These are phyloP conservation scores for Sterrhoptilus dennistouni DNA, from an alignment of 2,113 vertebrate genomes.

Conservation along the genomic window DNA sequence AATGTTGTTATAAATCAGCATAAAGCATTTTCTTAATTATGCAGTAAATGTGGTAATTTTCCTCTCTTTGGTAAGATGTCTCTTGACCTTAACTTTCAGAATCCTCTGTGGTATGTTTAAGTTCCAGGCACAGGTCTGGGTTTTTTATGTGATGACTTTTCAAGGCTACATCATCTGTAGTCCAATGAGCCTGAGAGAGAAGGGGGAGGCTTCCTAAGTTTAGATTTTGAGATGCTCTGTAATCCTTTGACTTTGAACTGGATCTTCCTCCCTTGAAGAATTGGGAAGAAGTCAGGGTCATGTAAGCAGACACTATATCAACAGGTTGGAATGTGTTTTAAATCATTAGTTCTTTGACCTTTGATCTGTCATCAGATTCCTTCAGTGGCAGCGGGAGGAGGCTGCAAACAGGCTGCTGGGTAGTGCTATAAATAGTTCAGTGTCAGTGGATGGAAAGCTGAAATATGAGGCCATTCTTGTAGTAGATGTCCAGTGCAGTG, in stretches of 20 bases:
- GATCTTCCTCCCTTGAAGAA: neutral
- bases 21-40: neutral
- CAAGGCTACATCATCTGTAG: neutral
- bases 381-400: neutral
- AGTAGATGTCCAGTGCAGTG: neutral
- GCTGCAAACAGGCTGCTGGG: neutral
- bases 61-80: neutral
- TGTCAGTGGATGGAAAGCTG: neutral
- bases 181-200: neutral
- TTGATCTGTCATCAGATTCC: conserved; percentile 52
- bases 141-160: neutral
- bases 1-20: neutral
- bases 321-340: conserved; percentile 47
- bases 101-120: neutral
- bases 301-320: conserved; percentile 42
- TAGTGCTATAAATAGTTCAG: neutral
- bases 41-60: neutral
- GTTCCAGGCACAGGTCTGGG: neutral
- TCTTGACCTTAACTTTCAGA: neutral
- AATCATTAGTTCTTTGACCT: conserved; percentile 62
- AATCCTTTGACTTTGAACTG: conserved; percentile 48
- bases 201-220: neutral
- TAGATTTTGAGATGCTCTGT: neutral
- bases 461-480: neutral
- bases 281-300: neutral